These are phyloP conservation scores for Laticauda colubrina DNA, from an alignment of 2,113 vertebrate genomes.

Conservation along the genomic window DNA sequence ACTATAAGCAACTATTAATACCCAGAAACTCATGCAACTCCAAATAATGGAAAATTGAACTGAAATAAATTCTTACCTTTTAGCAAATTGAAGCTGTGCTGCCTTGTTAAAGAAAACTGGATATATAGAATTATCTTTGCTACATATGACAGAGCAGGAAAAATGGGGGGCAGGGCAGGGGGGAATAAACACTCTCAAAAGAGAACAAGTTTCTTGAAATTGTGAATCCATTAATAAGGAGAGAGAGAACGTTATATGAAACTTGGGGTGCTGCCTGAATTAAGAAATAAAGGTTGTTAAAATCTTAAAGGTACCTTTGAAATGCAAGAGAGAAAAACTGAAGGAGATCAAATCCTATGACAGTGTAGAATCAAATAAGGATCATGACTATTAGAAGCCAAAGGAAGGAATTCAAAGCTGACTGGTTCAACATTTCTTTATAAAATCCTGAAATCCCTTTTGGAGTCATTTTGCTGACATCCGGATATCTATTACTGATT, in stretches of 20 bases:
- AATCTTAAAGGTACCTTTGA: background rate
- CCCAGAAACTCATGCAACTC: background rate
- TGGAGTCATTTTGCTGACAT: background rate
- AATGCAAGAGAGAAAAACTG: background rate
- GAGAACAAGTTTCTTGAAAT: background rate
- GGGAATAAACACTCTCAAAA: background rate
- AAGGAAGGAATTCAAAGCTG: background rate
- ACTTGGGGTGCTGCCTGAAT: background rate
- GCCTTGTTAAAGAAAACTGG: slow-evolving; percentile 73
- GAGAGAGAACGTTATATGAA: background rate
- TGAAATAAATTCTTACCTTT: slow-evolving; percentile 73
- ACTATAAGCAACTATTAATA: background rate
- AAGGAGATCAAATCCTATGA: background rate
- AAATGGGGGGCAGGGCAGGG: background rate
- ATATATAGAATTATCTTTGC: background rate
- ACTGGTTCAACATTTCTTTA: background rate
- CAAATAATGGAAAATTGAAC: background rate
- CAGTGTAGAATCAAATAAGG: background rate
- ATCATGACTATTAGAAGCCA: background rate
- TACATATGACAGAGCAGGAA: background rate
- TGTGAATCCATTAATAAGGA: background rate
- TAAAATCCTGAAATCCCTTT: background rate
- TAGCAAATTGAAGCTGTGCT: slow-evolving; percentile 82
- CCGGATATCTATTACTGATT: background rate
- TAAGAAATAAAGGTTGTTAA: background rate